phyloP scores from a whole-genome alignment of 1,140 invertebrate species.

The Bombus sylvicola region DNA sequence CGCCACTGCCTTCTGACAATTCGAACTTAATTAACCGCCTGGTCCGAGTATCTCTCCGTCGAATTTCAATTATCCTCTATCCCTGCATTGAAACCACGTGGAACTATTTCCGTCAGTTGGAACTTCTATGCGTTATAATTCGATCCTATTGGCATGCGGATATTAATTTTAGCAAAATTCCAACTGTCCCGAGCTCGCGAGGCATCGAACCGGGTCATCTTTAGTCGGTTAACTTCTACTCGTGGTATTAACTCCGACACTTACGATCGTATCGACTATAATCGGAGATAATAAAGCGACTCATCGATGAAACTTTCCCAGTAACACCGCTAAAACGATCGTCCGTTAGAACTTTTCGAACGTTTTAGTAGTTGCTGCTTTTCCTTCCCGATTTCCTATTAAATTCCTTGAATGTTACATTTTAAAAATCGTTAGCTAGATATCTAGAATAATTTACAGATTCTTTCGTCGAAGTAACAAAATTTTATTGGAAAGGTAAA shows the following conservation, averaged over 20 bases:
- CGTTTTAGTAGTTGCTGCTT: not conserved
- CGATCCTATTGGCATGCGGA: slow-evolving; percentile 23
- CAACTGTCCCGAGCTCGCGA: not conserved
- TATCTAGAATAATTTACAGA: no score
- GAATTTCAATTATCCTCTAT: slow-evolving; percentile 33
- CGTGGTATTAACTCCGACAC: not conserved
- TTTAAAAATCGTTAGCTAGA: no score
- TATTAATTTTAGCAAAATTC: slow-evolving; percentile 34
- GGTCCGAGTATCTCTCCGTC: not conserved
- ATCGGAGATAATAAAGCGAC: not conserved
- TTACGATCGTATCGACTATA: slow-evolving; percentile 4
- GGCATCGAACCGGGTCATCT: not conserved
- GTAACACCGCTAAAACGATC: not conserved
- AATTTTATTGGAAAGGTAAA: no score
- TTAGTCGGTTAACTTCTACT: not conserved
- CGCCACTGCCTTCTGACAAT: not conserved
- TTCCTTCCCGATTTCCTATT: not conserved
- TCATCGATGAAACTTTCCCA: not conserved
- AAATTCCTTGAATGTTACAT: no score
- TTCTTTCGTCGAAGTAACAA: no score
- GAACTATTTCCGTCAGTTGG: slow-evolving; percentile 42
- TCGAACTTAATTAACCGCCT: slow-evolving; percentile 37
- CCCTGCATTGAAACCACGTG: slow-evolving; percentile 31
- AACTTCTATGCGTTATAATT: slow-evolving; percentile 34
- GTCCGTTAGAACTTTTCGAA: not conserved